phyloP scores from a whole-genome alignment of 2,888 invertebrate genomes.

The Sphecodes monilicornis region DNA sequence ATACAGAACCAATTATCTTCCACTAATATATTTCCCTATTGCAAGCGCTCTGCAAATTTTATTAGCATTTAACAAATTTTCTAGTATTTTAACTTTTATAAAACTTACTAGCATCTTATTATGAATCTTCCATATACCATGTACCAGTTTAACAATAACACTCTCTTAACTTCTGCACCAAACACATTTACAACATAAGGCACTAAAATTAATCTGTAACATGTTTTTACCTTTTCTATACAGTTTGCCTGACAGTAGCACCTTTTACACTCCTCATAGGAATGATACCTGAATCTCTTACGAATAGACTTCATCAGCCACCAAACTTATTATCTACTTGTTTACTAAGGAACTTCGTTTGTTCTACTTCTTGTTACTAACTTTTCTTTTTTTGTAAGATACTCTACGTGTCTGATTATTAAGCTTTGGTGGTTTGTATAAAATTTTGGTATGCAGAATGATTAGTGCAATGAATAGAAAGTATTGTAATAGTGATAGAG shows the following conservation, averaged over 20 bases:
- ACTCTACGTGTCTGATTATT: slow-evolving; percentile 54
- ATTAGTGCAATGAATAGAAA: slow-evolving; percentile 75
- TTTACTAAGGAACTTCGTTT: slow-evolving; percentile 24
- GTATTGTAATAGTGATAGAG: slow-evolving; percentile 78
- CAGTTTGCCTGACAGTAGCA: slow-evolving; percentile 63
- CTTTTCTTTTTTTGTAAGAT: slow-evolving; percentile 31
- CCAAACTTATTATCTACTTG: slow-evolving; percentile 66
- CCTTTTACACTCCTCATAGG: slow-evolving; percentile 69
- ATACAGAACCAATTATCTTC: slow-evolving; percentile 72
- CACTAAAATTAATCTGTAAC: slow-evolving; percentile 67
- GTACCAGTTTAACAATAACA: slow-evolving; percentile 60
- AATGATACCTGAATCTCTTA: slow-evolving; percentile 64
- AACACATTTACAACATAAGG: slow-evolving; percentile 68
- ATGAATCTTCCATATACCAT: slow-evolving; percentile 46
- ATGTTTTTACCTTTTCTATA: slow-evolving; percentile 60
- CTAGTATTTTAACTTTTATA: slow-evolving; percentile 44
- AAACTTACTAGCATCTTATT: slow-evolving; percentile 54
- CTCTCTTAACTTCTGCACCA: slow-evolving; percentile 67
- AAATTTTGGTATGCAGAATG: slow-evolving; percentile 70
- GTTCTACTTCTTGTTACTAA: slow-evolving; percentile 26
- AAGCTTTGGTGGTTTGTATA: slow-evolving; percentile 74
- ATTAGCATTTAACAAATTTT: slow-evolving; percentile 60
- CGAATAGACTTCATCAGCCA: slow-evolving; percentile 65
- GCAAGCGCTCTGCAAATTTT: slow-evolving; percentile 77
- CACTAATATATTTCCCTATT: slow-evolving; percentile 77